Evolutionary conservation across 2,888 invertebrate species (phyloP).

Genomic region (Hoplodrina blanda): DNA sequence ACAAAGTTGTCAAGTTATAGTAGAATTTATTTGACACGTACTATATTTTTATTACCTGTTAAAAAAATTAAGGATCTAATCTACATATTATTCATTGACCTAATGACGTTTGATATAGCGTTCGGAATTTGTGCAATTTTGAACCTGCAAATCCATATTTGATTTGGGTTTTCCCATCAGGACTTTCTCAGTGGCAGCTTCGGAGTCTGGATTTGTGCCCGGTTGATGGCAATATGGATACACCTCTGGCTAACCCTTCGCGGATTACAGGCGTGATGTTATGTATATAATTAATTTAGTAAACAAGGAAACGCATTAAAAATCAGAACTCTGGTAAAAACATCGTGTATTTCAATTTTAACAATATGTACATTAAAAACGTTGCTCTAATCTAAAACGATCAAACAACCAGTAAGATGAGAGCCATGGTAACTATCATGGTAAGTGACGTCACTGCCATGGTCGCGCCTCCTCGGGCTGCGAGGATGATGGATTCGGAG

Average conservation of each 20-base stretch:
- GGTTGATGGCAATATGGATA: too few species aligned
- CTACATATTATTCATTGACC: slow-evolving; percentile 11
- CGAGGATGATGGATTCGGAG: slow-evolving; percentile 73
- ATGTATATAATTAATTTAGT: too few species aligned
- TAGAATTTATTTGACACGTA: background rate
- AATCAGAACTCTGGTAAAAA: background rate
- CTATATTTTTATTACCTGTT: slow-evolving; percentile 1
- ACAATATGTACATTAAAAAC: background rate
- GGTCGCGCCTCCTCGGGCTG: slow-evolving; percentile 74
- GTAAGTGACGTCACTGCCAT: slow-evolving; percentile 68
- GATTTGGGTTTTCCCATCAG: too few species aligned
- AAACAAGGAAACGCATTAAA: background rate
- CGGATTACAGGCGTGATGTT: too few species aligned
- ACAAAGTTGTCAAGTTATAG: slow-evolving; percentile 24
- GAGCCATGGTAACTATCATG: slow-evolving; percentile 63
- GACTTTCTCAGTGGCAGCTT: too few species aligned
- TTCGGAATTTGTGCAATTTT: background rate
- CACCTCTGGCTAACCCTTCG: too few species aligned
- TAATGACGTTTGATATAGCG: background rate
- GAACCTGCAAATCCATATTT: too few species aligned
- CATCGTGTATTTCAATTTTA: background rate
- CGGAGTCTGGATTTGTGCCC: too few species aligned
- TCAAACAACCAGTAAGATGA: slow-evolving; percentile 60
- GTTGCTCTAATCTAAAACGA: slow-evolving; percentile 3
- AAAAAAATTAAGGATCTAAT: background rate